phyloP scores from a whole-genome alignment of 2,888 invertebrate genomes.

The Drosophila subsilvestris region DNA sequence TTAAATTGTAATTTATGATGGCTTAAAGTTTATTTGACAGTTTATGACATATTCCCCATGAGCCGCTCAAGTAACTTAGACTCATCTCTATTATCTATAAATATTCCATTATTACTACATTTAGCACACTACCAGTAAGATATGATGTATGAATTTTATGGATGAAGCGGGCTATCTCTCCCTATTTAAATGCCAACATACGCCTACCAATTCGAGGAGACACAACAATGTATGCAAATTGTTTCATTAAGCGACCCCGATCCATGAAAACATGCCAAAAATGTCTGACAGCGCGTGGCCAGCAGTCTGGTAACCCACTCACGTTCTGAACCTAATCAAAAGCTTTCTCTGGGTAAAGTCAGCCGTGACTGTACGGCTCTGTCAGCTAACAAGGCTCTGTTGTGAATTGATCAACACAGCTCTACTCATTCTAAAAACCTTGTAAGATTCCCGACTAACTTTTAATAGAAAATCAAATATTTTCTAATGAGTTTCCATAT shows the following conservation, averaged over 20 bases:
- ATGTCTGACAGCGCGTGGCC: constrained; percentile 59
- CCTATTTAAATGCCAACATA: constrained; percentile 9
- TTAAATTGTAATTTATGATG: constrained; percentile 60
- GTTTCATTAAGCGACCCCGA: constrained; percentile 54
- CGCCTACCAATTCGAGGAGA: constrained; percentile 16
- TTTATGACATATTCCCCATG: constrained; percentile 44
- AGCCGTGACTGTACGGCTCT: neutral
- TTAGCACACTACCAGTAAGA: constrained; percentile 26
- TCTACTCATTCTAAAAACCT: constrained; percentile 13
- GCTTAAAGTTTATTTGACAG: constrained; percentile 56
- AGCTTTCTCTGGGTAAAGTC: constrained; percentile 7
- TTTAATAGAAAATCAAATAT: constrained; percentile 14
- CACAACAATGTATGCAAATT: constrained; percentile 67
- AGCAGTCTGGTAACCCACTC: constrained; percentile 39
- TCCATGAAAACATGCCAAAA: constrained; percentile 43
- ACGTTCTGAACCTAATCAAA: constrained; percentile 45
- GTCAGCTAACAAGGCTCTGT: neutral
- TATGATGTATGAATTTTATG: constrained; percentile 24
- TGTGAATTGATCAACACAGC: neutral
- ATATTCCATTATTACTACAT: constrained; percentile 7
- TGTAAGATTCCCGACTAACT: constrained; percentile 9
- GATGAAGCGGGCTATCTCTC: constrained; percentile 1
- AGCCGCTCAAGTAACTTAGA: constrained; percentile 11
- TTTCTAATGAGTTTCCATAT: constrained; percentile 60
- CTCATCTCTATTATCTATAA: constrained; percentile 37